These are phyloP conservation scores for Talpa occidentalis DNA, from an alignment of 2,113 vertebrate genomes.

Conservation along the genomic window DNA sequence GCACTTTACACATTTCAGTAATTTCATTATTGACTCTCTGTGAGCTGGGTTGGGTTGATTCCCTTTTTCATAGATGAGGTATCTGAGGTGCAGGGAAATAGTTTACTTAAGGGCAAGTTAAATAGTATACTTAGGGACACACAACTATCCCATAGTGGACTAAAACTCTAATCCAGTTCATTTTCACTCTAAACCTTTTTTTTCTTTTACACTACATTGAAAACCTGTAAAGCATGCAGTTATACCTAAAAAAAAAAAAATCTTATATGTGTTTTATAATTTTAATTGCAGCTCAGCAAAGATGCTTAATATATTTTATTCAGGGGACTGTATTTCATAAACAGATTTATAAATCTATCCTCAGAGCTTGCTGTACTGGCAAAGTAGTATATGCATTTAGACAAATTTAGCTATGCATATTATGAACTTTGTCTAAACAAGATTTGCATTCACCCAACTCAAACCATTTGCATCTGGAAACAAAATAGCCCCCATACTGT, in stretches of 20 bases:
- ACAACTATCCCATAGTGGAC: background rate
- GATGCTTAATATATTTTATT: background rate
- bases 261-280: background rate
- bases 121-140: background rate
- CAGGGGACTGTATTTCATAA: background rate
- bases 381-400: background rate
- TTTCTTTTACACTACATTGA: background rate
- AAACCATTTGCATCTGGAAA: constrained; percentile 16
- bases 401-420: background rate
- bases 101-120: background rate
- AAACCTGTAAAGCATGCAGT: background rate
- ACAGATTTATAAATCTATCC: background rate
- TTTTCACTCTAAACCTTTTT: background rate
- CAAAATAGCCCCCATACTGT: background rate
- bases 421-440: background rate
- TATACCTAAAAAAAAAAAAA: background rate
- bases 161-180: background rate
- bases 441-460: background rate
- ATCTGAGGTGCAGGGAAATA: no score
- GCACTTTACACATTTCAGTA: background rate
- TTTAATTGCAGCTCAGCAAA: background rate
- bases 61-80: background rate
- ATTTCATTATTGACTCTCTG: background rate
- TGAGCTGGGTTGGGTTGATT: background rate
- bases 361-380: background rate